Base-by-base conservation (phyloP, 2,113 vertebrate species). In the Rhinolophus ferrumequinum region DNA sequence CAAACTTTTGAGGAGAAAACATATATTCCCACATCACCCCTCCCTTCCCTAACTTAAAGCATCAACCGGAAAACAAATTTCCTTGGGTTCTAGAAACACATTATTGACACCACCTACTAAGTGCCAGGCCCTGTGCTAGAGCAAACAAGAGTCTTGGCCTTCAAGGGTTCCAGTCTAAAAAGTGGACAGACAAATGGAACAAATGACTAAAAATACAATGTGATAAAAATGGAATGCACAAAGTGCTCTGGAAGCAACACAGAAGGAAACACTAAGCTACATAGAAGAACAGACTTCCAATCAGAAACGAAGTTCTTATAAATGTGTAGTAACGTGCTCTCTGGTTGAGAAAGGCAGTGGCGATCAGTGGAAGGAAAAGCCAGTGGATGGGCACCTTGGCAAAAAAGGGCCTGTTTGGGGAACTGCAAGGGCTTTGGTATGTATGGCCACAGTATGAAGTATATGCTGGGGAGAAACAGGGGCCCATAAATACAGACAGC, bases 1-100 rank as follows among this genome's bases (percentile, higher is more conserved):
- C 33, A 69, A 92, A 84, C 28, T 86, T 88, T 47, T 82, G 21
- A 69, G 33, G 30, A 83, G 79, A 67, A 94, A 96, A 89, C 33
- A 84, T 0, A 58, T 50, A 88, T 26, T 90, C n/a, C 15, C 9
- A 44, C 3, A 81, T 70, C 22, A 91, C 60, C n/a, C 1, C 26
- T 77, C 62, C 50, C 4, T 73, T 77, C 35, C 28, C 26, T 91
- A n/a, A 89, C n/a, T 69, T 77, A 76, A 73, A 58, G 12, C 9
- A 69, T 70, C 58, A 88, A 73, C 9, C 62, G 56, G 47, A 94
- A 72, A 60, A 94, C 3, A 87, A 92, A 94, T 75, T 38, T 47
- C 14, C 90, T 9, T 6, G 19, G 15, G 35, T 33, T 54, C n/a
- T 60, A 66, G 47, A 94, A 86, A 85, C 18, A 69, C 26, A 79